Evolutionary conservation across 2,113 vertebrate species (phyloP), one percentile per base, ranked within the genome.

Genomic region (Melanostigma gelatinosum): DNA sequence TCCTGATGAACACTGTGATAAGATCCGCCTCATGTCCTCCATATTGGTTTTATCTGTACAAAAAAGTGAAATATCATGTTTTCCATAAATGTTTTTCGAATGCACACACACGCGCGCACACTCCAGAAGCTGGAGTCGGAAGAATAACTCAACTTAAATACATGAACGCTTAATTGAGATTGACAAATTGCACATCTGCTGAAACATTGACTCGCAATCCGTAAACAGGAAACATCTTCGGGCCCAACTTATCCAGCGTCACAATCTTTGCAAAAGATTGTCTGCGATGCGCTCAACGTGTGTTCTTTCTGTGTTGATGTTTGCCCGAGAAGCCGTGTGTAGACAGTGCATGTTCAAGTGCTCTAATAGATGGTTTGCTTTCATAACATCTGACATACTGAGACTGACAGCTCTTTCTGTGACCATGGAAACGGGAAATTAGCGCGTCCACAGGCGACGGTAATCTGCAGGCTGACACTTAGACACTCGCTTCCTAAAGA

Each of bases 371-470:
- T 44, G 69, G 46, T 61, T 85, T 86, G 87, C 72, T 86, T 88
- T 85, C 73, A 79, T 66, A 86, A 73, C 72, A 74, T 79, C 13
- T 82, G 79, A 84, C 46, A 80, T 50, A 82, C 54, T 16, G 57
- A 83, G 83, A 88, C 55, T 78, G 81, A 84, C 91, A 89, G 89
- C 80, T 90, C 84, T 75, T 68, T 83, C 75, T 79, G 89, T 89
- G 89, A 64, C 92, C 84, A 91, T 91, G 87, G 90, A 86, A 91
- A 93, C 75, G 22, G 86, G 65, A 86, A 89, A 92, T 89, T 84
- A 92, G 85, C 72, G 32, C 1, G 18, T 70, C 54, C 67, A 54
- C 29, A 75, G 66, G 63, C 72, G 68, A 72, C 6, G 55, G 74
- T 70, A 83, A 82, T 88, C 58, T 86, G 46, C 74, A 10, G 52